Base-by-base conservation (phyloP, 2,797 vertebrate genomes). In the Sebastes vulpes region DNA sequence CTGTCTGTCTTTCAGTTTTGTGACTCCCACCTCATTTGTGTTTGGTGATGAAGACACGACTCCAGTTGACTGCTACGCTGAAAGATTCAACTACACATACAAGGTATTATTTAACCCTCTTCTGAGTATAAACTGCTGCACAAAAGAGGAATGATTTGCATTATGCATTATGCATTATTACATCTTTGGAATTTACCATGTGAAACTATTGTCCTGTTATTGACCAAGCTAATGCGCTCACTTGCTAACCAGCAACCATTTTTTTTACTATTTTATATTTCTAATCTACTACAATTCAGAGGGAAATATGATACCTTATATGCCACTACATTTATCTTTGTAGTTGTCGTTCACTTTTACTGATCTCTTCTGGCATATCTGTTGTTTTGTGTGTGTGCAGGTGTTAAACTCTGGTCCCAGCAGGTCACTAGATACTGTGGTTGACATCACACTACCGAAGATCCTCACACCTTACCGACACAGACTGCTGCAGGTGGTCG, bases 41-140 rank as follows among this genome's bases (percentile, higher is more conserved):
- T 97, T 98, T 86, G 98, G 97, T 63, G 96, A 97, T 4, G 91
- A 95, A 72, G 93, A 95, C 46, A 32, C 79, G 11, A 81, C 86
- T 75, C 91, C 88, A 16, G 89, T 93, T 1, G 84, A 93, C 0
- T 99, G 98, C 85, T 96, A 96, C 92, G 72, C 90, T 9, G 97
- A 99, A 88, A 97, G 69, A 61, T 95, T 98, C 83, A 98, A 97
- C 91, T 97, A 97, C 90, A 98, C 98, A 4, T 99, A 98, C 89
- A 97, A 97, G 56, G 98, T 99, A 57, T n/a, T 14, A 25, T 9
- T 16, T 31, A 21, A 31, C 8, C 12, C n/a, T 35, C 58, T 35
- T 35, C 58, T 35, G 58, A 7, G 5, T 28, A 8, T 28, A 31
- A 59, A 57, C 14, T 58, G 52, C 52, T 54, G 16, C 18, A 58